phyloP scores from a whole-genome alignment of 2,113 vertebrate species.

The Orcinus orca region DNA sequence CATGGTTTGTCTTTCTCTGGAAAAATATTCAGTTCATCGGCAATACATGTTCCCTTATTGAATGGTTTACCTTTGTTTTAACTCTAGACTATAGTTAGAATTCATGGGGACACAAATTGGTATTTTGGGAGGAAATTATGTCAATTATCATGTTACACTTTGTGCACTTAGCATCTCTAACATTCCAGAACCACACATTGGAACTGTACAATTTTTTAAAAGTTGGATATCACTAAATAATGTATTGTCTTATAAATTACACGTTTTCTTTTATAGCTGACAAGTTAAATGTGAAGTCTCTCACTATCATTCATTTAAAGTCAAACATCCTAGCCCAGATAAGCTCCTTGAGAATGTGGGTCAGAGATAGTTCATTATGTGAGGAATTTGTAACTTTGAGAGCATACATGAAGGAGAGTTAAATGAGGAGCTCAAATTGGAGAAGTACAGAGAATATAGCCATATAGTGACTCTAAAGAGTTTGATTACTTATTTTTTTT shows the following conservation, averaged over 20 bases:
- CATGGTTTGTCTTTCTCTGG: neutral
- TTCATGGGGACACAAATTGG: neutral
- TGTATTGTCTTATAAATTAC: slow-evolving; percentile 70
- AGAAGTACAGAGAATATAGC: slow-evolving; percentile 44
- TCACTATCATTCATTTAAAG: slow-evolving; percentile 57
- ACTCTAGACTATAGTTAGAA: slow-evolving; percentile 34
- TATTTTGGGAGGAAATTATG: slow-evolving; percentile 1
- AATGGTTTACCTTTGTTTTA: slow-evolving; percentile 22
- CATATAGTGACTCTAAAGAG: neutral
- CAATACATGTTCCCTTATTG: slow-evolving; percentile 42
- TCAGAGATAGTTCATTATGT: slow-evolving; percentile 49
- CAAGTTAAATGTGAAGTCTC: slow-evolving; percentile 56
- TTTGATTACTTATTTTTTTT: slow-evolving; percentile 24
- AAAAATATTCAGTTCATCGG: neutral
- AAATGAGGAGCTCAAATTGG: neutral
- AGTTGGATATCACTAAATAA: slow-evolving; percentile 57
- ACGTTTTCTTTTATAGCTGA: slow-evolving; percentile 59
- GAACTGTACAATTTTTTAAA: slow-evolving; percentile 43
- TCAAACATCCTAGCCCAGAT: slow-evolving; percentile 56
- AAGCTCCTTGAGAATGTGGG: slow-evolving; percentile 46
- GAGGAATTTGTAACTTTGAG: slow-evolving; percentile 29
- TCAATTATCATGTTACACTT: neutral
- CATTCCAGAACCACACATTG: neutral
- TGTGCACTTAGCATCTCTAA: neutral
- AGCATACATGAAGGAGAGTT: neutral